Base-by-base conservation (phyloP, 2,797 vertebrate species). In the Octomys mimax region DNA sequence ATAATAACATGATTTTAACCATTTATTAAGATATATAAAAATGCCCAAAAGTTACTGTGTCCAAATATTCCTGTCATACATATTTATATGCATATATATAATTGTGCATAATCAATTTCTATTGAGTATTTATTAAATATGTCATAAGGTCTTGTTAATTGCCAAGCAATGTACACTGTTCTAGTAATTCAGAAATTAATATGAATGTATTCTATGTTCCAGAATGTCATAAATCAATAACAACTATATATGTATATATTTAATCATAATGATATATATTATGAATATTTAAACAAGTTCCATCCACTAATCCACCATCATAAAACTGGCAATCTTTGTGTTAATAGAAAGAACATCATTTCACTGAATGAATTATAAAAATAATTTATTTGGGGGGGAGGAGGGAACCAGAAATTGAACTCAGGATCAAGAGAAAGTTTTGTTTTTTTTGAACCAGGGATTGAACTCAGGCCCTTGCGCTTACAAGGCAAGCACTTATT, bases 161-260 rank as follows among this genome's bases (percentile, higher is more conserved):
- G 4, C 2, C 31, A 87, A 75, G 26, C n/a, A 62, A 62, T 79
- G 31, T 89, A 31, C 19, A 80, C 52, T 64, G 4, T 28, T 19
- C 42, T 33, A 6, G 6, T 68, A 70, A 61, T 66, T 81, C 18
- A 77, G 22, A 61, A 54, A 33, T 49, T 80, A 64, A 62, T 57
- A n/a, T 18, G 6, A 86, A 61, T 6, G 62, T 68, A 77, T 2
- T 62, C 9, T 78, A 36, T n/a, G 8, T 39, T 83, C n/a, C 22
- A 42, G 88, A 92, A 75, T 93, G 33, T 54, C 36, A n/a, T 26
- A 57, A 57, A 18, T 33, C 94, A 81, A 97, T 62, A 84, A 66
- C 18, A 19, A 31, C 13, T 19, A 61, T n/a, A 16, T 1, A 19
- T 57, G 24, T 31, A 5, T 21, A 21, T 11, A 36, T n/a, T 21